Base-by-base conservation (phyloP, 2,888 invertebrate species). In the Eupithecia vulgata region DNA sequence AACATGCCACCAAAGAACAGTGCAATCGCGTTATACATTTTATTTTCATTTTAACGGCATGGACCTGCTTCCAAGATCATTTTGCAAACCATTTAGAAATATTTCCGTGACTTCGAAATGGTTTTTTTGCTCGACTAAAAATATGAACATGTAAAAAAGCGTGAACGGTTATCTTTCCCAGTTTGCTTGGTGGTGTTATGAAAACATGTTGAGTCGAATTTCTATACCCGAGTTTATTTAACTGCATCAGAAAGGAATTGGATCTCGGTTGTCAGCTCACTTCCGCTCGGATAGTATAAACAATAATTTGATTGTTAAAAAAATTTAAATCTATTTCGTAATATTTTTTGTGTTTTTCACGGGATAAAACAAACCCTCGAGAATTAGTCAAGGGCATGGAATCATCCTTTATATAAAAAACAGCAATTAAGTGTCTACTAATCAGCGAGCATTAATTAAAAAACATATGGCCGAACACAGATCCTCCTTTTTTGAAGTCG, bases 21-120 rank as follows among this genome's bases (percentile, higher is more conserved):
- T 68, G 35, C 57, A 15, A 17, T 37, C 21, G 15, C 57, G 30
- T 57, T 57, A n/a, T 21, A 67, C 57, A 52, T 67, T 67, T 67
- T 67, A 67, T 52, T 57, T 21, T 65, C 40, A 62, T 10, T 35
- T 17, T 1, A 52, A 48, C 34, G 21, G 1, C 40, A 7, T 40
- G 13, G 42, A 42, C 25, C 40, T 12, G 65, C 40, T 42, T 1
- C 7, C 12, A 62, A 48, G 61, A 69, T 62, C 62, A 70, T 70
- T 70, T 61, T 35, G 70, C 35, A 37, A 40, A 25, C 5, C 30
- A 17, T 67, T 67, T 67, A 45, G 30, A 30, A 67, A 52, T 25
- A 59, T 42, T 70, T 65, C 64, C 40, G 70, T 65, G 52, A 65
- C 52, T 8, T 25, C 15, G 25, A 37, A 52, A 15, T 17, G 4